Percentiles rank a stretch among this genome's conserved stretches.
phyloP scores from a whole-genome alignment of 2,113 vertebrate species.

The Prionailurus bengalensis region DNA sequence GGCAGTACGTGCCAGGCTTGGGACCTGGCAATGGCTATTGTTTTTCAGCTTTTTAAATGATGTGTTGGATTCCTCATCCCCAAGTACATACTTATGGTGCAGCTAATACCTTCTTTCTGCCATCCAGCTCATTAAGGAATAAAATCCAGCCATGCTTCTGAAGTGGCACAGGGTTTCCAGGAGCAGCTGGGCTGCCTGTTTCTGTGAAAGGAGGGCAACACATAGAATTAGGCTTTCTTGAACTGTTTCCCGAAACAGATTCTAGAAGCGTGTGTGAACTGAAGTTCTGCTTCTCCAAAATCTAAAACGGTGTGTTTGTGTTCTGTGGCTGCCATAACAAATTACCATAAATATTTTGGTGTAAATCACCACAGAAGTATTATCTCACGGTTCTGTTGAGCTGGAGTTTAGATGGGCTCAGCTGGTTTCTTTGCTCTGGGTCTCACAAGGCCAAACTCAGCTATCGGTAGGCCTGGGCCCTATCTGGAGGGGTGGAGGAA shows the following conservation, averaged over 20 bases:
- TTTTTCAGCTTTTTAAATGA: slow-evolving; percentile 70
- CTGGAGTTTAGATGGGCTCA: not conserved
- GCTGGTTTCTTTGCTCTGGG: not conserved
- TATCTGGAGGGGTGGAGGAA: not conserved
- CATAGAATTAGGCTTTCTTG: not conserved
- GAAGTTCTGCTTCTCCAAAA: slow-evolving; percentile 9
- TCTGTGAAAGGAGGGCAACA: not conserved
- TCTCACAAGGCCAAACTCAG: not conserved
- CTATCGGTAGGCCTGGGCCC: not conserved
- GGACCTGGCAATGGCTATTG: slow-evolving; percentile 63
- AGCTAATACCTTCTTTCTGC: slow-evolving; percentile 52
- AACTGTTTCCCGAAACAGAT: not conserved
- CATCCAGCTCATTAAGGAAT: slow-evolving; percentile 52
- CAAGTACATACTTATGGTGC: not conserved
- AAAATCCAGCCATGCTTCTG: slow-evolving; percentile 1
- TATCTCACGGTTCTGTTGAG: not conserved
- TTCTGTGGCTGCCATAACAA: not conserved
- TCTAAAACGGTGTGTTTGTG: not conserved
- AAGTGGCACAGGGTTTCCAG: not conserved
- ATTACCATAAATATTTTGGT: not conserved
- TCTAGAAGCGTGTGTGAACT: not conserved
- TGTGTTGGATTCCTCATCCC: slow-evolving; percentile 48
- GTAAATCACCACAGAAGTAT: not conserved
- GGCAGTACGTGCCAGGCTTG: slow-evolving; percentile 30
- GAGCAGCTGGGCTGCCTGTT: not conserved